Evolutionary conservation across 2,113 vertebrate genomes (phyloP), one percentile per base, ranked within the genome.

Genomic region (Dicrurus megarhynchus): DNA sequence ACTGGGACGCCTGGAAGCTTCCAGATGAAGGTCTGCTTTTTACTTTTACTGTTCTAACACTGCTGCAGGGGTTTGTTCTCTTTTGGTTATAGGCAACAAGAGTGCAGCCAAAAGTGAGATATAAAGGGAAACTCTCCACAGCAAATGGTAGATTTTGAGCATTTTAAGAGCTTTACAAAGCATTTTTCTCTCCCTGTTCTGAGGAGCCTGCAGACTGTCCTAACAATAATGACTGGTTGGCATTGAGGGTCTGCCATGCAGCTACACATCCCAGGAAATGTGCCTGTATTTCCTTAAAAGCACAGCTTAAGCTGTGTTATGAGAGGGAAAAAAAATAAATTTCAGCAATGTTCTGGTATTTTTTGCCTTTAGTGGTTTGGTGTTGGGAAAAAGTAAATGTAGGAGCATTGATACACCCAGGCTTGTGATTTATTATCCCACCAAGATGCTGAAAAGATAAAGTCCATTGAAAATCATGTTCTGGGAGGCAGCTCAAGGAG

Each of bases 341-440:
- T 61, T 83, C 46, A 63, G 59, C 35, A 69, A 10, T 0, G 0
- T 53, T 4, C 30, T 70, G 19, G n/a, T 39, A 13, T 41, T 71
- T 84, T 88, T 84, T 55, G 28, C 7, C n/a, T 74, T 78, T 67
- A 37, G 39, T 68, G 23, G 35, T 46, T 85, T 74, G 21, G 15
- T 41, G 42, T 21, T 30, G 26, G 41, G 28, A 28, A 27, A 24
- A 56, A 63, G 32, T 35, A 91, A 71, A 75, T 39, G 80, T 35
- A 60, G 22, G 32, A 71, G 7, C 52, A 46, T 53, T 10, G 47
- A 41, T 64, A 60, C 1, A n/a, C 2, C 11, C 21, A 61, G 39
- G 13, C 20, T 23, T 32, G 8, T 63, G 42, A 68, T 60, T 69
- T 59, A 15, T 79, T 84, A 52, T 50, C 10, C 16, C 37, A 35